phyloP scores from a whole-genome alignment of 2,113 vertebrate genomes.

The Ahaetulla prasina region DNA sequence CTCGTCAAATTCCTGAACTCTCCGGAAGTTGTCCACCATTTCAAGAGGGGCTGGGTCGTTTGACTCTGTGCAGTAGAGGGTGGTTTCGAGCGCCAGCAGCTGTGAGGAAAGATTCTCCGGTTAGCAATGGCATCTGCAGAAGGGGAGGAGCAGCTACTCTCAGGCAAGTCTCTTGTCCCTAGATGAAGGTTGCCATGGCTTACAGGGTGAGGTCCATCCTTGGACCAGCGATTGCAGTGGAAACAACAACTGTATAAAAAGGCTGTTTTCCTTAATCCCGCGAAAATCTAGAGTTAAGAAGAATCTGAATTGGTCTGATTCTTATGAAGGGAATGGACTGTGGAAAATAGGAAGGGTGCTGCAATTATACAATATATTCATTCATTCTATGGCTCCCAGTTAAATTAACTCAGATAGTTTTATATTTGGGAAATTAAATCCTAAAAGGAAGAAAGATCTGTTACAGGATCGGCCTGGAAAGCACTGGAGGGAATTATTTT shows the following conservation, averaged over 20 bases:
- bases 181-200: background rate
- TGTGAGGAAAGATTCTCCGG: slow-evolving; percentile 47
- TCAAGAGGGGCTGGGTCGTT: slow-evolving; percentile 71
- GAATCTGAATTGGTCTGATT: no score
- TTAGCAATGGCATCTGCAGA: background rate
- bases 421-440: background rate
- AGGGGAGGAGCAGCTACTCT: background rate
- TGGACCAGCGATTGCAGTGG: no score
- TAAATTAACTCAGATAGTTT: background rate
- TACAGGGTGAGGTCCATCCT: no score
- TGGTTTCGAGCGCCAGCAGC: slow-evolving; percentile 79
- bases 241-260: background rate
- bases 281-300: background rate
- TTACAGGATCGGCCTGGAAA: background rate
- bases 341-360: background rate
- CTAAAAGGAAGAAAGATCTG: background rate
- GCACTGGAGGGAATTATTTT: background rate
- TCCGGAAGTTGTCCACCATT: slow-evolving; percentile 83
- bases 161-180: background rate
- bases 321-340: background rate
- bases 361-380: background rate
- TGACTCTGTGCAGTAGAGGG: slow-evolving; percentile 75
- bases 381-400: background rate
- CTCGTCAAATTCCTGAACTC: slow-evolving; percentile 73
- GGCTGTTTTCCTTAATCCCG: background rate